Evolutionary conservation across 2,888 invertebrate genomes (phyloP), one percentile per base, ranked within the genome.

Genomic region (Tipula lateralis): DNA sequence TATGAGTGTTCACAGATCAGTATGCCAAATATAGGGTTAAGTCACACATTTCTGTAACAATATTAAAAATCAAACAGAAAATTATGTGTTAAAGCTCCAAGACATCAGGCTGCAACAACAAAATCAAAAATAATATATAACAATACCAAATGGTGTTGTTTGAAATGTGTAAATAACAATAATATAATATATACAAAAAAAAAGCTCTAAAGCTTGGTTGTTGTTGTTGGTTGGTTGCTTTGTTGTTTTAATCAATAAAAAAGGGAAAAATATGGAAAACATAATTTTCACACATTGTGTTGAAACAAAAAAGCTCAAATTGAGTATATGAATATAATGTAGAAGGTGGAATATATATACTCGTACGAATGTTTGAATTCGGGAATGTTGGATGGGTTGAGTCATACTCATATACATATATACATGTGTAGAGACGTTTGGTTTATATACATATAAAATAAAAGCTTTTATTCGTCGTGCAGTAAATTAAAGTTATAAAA

Each of bases 101-200:
- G 24, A 66, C 9, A 66, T 24, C 24, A 66, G 24, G 16, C 39
- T 13, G 12, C n/a, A 44, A 44, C 16, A 44, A 7, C 66, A 66
- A 66, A 19, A 66, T 66, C 24, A 2, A 24, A 66, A 66, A 24
- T 24, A 7, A 24, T 66, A 66, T 66, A 66, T 24, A 19, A 24
- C 66, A 66, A 7, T 24, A 66, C 66, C 66, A 66, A 66, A 66
- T 66, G 66, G 66, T 66, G 66, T 19, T 66, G 66, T 66, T 66
- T 66, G 66, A 66, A 44, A 66, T 66, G 66, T 66, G 66, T 66
- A 66, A 66, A 66, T 66, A 66, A 66, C 66, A 66, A 66, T 66
- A 66, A 50, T 50, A 50, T 16, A 50, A 50, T 50, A 32, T 32
- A 32, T 32, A 6, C 6, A 50, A 50, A 50, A 16, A 16, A 50